Percentiles rank a stretch among this genome's conserved stretches.
Conservation (phyloP, 1,140 invertebrate genomes). For the Cydia fagiglandana region DNA sequence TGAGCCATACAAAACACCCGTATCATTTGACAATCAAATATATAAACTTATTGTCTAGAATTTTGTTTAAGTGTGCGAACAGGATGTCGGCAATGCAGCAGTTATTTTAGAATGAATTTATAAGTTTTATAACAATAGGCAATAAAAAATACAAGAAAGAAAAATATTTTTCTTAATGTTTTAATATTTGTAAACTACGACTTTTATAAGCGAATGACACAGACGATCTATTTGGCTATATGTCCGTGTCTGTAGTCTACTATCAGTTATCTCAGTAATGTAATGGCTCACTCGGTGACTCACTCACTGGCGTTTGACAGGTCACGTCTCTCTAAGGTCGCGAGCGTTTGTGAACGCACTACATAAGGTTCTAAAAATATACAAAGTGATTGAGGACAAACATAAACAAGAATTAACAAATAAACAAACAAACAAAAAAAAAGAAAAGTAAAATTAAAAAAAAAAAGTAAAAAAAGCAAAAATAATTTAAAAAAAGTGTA, state of each 20-base stretch:
- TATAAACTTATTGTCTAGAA: background rate
- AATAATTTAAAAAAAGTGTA: too few species aligned
- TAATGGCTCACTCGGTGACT: background rate
- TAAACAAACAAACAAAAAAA: too few species aligned
- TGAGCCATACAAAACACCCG: background rate
- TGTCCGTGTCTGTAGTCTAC: background rate
- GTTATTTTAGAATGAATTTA: background rate
- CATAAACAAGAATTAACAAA: too few species aligned
- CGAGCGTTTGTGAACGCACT: background rate
- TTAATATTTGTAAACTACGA: too few species aligned
- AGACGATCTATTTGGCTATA: background rate
- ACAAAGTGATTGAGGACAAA: background rate
- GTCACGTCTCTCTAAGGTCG: constrained; percentile 12
- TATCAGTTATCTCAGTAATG: constrained; percentile 7
- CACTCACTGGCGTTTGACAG: background rate
- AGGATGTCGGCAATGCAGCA: background rate
- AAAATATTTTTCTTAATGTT: too few species aligned
- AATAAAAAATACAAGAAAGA: too few species aligned
- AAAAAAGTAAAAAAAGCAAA: too few species aligned
- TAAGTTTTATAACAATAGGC: background rate
- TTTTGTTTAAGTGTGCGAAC: constrained; percentile 23
- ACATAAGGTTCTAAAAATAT: background rate
- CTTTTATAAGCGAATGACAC: too few species aligned
- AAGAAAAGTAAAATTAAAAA: too few species aligned
- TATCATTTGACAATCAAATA: constrained; percentile 18